phyloP scores from a whole-genome alignment of 1,140 invertebrate species.

The Himalopsyche phryganea region DNA sequence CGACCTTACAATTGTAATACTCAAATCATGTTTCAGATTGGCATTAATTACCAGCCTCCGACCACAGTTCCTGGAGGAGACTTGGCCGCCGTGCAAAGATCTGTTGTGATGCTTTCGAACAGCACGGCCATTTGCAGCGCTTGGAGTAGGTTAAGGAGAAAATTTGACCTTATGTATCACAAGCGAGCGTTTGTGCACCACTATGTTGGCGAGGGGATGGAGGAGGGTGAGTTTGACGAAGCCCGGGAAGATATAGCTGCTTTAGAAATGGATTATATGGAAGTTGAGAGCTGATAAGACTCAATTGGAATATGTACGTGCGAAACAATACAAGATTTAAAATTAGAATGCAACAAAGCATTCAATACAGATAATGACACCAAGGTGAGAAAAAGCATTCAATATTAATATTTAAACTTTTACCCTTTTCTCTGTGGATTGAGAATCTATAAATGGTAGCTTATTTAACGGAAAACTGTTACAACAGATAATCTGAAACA shows the following conservation, averaged over 20 bases:
- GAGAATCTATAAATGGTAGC: no score
- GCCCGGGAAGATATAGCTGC: constrained; percentile 69
- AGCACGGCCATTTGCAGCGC: constrained; percentile 71
- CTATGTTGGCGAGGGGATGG: constrained; percentile 77
- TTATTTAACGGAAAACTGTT: no score
- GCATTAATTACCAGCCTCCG: constrained; percentile 70
- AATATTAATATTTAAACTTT: no score
- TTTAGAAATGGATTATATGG: constrained; percentile 64
- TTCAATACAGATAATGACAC: no score
- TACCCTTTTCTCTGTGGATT: no score
- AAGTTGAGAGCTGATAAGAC: constrained; percentile 45
- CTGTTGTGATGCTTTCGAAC: constrained; percentile 73
- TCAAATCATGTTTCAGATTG: constrained; percentile 46
- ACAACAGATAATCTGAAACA: no score
- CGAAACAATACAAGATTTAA: no score
- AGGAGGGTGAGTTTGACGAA: constrained; percentile 69
- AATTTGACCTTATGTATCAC: constrained; percentile 70
- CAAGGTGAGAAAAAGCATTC: no score
- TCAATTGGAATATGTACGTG: no score
- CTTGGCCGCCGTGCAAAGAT: constrained; percentile 63
- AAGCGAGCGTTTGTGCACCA: constrained; percentile 76
- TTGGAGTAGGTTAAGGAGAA: constrained; percentile 65
- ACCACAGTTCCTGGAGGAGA: constrained; percentile 72
- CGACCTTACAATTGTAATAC: no score
- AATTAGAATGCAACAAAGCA: no score